These are phyloP conservation scores for Peromyscus attwateri DNA, from an alignment of 2,797 vertebrate genomes.

Conservation along the genomic window DNA sequence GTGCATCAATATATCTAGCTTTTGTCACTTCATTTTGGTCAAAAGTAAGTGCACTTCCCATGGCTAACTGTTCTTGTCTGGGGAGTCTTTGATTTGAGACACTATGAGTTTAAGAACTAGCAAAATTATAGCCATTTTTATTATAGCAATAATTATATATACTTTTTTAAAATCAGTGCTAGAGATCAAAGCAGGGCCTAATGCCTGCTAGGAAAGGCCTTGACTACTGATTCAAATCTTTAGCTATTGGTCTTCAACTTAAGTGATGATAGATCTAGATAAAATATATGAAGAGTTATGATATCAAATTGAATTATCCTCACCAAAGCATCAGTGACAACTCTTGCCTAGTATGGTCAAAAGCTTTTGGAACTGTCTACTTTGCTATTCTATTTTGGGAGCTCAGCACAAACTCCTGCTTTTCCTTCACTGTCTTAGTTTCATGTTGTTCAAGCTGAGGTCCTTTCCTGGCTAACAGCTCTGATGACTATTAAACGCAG, in stretches of 20 bases:
- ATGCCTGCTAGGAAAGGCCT: not conserved
- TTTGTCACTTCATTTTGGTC: not conserved
- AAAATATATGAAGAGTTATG: not conserved
- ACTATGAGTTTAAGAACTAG: conserved; percentile 25
- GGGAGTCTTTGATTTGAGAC: not conserved
- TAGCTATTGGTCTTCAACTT: not conserved
- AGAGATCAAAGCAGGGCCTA: not conserved
- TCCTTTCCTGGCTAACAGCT: not conserved
- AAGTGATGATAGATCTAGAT: not conserved
- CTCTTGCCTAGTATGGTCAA: not conserved
- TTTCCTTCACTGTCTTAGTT: not conserved
- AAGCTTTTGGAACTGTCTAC: not conserved
- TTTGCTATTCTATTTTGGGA: not conserved
- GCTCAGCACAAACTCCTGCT: not conserved
- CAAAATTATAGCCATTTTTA: not conserved
- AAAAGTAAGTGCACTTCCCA: not conserved
- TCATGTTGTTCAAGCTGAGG: not conserved
- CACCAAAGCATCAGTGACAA: not conserved
- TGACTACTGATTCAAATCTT: not conserved
- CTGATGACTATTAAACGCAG: not conserved
- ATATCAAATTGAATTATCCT: not conserved
- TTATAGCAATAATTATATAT: conserved; percentile 9
- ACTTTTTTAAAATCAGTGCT: not conserved
- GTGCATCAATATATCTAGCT: no score
- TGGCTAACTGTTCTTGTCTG: not conserved